These are phyloP conservation scores for Eupithecia exiguata DNA, from an alignment of 2,888 invertebrate species.

Conservation along the genomic window DNA sequence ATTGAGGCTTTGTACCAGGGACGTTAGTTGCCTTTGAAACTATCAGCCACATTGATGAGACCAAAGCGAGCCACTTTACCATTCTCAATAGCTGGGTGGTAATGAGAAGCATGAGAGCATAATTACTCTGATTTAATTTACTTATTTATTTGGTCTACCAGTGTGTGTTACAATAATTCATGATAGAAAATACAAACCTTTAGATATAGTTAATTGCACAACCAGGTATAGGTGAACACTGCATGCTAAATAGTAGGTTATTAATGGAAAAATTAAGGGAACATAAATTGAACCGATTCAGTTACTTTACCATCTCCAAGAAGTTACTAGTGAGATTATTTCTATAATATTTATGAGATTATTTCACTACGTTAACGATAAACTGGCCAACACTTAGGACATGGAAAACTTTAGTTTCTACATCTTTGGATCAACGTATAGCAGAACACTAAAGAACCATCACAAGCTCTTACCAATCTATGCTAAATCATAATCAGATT, in stretches of 20 bases:
- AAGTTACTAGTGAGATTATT: too few species aligned
- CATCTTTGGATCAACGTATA: background rate
- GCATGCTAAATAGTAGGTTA: too few species aligned
- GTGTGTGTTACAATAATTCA: too few species aligned
- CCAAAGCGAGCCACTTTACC: background rate
- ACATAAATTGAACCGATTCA: too few species aligned
- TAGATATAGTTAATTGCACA: too few species aligned
- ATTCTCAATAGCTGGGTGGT: background rate
- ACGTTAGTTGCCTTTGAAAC: background rate
- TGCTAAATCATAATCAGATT: background rate
- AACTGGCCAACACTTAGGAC: background rate
- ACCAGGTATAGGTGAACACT: too few species aligned
- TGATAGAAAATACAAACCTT: too few species aligned
- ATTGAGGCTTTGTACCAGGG: slow-evolving; percentile 23
- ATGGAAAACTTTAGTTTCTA: background rate
- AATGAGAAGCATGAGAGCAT: background rate
- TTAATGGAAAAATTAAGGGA: too few species aligned
- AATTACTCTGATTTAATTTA: too few species aligned
- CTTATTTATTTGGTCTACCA: too few species aligned
- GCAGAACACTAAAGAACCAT: background rate
- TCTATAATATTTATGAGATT: too few species aligned
- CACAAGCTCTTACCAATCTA: background rate
- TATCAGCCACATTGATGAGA: background rate
- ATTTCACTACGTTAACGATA: background rate
- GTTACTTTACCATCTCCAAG: too few species aligned